Evolutionary conservation across 2,797 vertebrate species (phyloP).

Genomic region (Rachycentron canadum): DNA sequence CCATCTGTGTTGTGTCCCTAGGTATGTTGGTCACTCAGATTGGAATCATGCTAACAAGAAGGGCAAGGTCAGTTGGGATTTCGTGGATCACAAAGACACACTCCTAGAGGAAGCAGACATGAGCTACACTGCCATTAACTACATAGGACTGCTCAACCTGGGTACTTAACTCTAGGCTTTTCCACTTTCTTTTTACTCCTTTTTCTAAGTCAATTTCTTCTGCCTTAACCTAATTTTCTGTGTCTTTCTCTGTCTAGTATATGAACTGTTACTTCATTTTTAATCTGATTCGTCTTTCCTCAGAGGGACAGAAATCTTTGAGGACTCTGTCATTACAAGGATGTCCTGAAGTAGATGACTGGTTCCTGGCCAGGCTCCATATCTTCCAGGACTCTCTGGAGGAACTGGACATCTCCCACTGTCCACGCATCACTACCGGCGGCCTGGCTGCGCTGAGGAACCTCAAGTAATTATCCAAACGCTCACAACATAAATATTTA

Average conservation of each 20-base stretch:
- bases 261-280: neutral
- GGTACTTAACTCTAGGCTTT: conserved; percentile 73
- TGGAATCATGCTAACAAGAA: conserved; percentile 80
- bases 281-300: conserved; percentile 14
- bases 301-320: conserved; percentile 82
- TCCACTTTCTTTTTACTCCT: neutral
- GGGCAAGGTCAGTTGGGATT: conserved; percentile 74
- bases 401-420: conserved; percentile 89
- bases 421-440: conserved; percentile 84
- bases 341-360: conserved; percentile 90
- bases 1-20: conserved; percentile 55
- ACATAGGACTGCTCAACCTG: conserved; percentile 85
- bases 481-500: neutral
- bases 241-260: neutral
- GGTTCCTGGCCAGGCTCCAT: conserved; percentile 88
- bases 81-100: conserved; percentile 67
- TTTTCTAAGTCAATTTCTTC: neutral
- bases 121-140: conserved; percentile 84
- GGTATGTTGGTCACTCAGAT: conserved; percentile 84
- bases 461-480: conserved; percentile 78
- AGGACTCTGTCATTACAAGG: conserved; percentile 81
- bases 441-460: conserved; percentile 90
- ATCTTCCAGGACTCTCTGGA: conserved; percentile 82
- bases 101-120: conserved; percentile 87
- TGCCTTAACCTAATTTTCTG: neutral